phyloP scores from a whole-genome alignment of 2,113 vertebrate genomes.

The Petromus typicus region DNA sequence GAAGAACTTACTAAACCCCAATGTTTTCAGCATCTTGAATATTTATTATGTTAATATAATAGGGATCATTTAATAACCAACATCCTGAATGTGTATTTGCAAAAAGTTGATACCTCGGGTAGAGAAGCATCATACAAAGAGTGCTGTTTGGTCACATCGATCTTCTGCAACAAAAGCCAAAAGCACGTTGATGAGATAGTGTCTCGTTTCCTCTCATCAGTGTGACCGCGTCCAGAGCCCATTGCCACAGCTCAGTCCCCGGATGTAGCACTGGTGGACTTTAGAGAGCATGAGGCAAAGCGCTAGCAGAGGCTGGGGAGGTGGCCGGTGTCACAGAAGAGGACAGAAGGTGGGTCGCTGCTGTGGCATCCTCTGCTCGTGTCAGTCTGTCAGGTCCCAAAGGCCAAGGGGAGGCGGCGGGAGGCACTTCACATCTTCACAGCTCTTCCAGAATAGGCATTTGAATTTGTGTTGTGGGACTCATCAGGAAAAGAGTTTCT shows the following conservation, averaged over 20 bases:
- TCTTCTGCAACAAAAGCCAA: not conserved
- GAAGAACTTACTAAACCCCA: not conserved
- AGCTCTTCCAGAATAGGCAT: not conserved
- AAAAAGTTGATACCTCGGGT: not conserved
- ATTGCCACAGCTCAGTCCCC: not conserved
- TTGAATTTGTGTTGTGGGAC: not conserved
- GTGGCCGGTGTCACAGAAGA: not conserved
- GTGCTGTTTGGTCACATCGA: not conserved
- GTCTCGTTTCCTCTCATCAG: not conserved
- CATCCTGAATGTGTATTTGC: not conserved
- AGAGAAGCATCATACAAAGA: not conserved
- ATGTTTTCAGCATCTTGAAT: not conserved
- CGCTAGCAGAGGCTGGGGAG: not conserved
- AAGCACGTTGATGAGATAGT: not conserved
- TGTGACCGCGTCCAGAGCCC: not conserved
- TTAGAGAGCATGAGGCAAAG: not conserved
- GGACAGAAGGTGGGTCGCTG: not conserved
- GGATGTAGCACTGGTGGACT: not conserved
- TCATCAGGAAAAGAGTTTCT: not conserved
- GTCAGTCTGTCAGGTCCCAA: not conserved
- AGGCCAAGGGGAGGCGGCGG: not conserved
- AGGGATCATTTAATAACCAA: not conserved
- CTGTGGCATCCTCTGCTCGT: not conserved
- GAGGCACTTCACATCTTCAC: not conserved
- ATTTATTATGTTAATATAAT: not conserved